Evolutionary conservation across 2,888 invertebrate genomes (phyloP).

Genomic region (Ecliptopera silaceata): DNA sequence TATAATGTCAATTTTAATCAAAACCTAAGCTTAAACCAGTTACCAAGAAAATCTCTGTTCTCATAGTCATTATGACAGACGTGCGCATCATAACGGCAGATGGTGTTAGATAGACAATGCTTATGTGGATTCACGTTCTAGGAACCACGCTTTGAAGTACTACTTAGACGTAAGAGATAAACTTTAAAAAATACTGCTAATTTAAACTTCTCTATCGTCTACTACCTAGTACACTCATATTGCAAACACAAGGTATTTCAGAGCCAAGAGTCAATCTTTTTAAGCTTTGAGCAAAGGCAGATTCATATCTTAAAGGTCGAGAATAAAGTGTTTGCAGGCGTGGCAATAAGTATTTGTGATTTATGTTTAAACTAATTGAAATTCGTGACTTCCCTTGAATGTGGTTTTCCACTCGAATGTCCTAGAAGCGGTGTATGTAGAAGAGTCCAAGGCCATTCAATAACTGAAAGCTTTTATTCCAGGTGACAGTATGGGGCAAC

Average conservation of each 20-base stretch:
- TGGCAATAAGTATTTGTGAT: constrained; percentile 7
- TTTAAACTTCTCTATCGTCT: no score
- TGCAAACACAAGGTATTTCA: no score
- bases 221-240: no score
- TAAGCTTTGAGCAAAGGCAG: no score
- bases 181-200: no score
- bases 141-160: constrained; percentile 20
- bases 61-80: constrained; percentile 24
- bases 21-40: no score
- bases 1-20: no score
- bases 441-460: not conserved
- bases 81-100: constrained; percentile 30
- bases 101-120: constrained; percentile 38
- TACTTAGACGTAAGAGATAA: not conserved
- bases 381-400: not conserved
- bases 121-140: constrained; percentile 34
- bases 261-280: no score
- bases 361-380: constrained; percentile 11
- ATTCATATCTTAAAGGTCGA: constrained; percentile 10
- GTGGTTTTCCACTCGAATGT: not conserved
- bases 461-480: constrained; percentile 33
- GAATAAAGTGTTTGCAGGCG: constrained; percentile 12
- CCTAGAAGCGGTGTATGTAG: no score
- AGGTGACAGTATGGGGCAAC: constrained; percentile 72
- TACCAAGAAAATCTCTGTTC: constrained; percentile 13